Conservation (phyloP, 1,140 invertebrate genomes). For the Tetramorium parvispinum region DNA sequence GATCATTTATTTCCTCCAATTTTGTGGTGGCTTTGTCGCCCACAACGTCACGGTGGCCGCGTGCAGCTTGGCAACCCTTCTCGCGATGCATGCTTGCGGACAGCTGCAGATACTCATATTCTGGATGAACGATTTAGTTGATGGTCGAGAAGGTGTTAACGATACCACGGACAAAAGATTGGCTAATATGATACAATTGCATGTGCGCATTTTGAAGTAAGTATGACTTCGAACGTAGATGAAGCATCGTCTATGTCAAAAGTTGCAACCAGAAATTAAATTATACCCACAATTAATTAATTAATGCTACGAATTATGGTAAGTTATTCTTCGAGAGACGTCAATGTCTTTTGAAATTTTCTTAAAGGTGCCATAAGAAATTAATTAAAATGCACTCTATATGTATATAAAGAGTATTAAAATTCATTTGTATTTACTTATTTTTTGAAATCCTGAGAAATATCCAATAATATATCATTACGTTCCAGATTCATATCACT, state of each 20-base stretch:
- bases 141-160: neutral
- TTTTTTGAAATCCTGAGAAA: neutral
- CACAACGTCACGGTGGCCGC: constrained; percentile 69
- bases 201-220: constrained; percentile 72
- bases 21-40: constrained; percentile 61
- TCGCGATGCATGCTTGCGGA: constrained; percentile 76
- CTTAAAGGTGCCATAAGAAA: neutral
- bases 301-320: constrained; percentile 41
- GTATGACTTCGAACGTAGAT: neutral
- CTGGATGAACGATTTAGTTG: constrained; percentile 57
- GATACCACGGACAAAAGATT: constrained; percentile 61
- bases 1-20: constrained; percentile 69
- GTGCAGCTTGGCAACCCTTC: constrained; percentile 66
- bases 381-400: neutral
- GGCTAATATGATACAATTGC: constrained; percentile 68
- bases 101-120: constrained; percentile 75
- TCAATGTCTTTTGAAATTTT: neutral
- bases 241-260: neutral
- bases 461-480: neutral
- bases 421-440: neutral
- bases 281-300: neutral
- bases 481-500: constrained; percentile 63
- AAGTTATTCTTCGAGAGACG: neutral
- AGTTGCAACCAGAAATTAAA: neutral
- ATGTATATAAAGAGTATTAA: neutral